Base-by-base conservation (phyloP, 1,140 invertebrate genomes). In the Anastrepha obliqua region DNA sequence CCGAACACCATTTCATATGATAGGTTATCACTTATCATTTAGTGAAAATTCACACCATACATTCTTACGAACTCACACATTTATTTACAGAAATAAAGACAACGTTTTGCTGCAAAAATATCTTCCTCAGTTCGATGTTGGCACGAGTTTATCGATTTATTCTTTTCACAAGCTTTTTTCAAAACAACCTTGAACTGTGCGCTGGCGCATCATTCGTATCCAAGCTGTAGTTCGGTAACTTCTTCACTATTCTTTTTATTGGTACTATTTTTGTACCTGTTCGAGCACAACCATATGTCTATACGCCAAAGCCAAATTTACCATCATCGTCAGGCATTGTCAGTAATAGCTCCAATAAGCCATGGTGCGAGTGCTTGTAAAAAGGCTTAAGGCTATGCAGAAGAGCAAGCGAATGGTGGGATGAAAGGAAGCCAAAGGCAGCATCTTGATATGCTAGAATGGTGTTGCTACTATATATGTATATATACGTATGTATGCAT, bases 151-250 rank as follows among this genome's bases (percentile, higher is more conserved):
- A 47, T 47, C 11, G 17, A 74, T 74, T 42, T 17, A 47, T 74
- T 74, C 4, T 70, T 42, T 44, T 70, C 67, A 74, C n/a, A 74
- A 13, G 44, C 44, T 74, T n/a, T 13, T 47, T 47, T 17, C 67
- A 13, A 47, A 74, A 74, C 42, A 74, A 74, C 42, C 67, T 74
- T 74, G 67, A 74, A 74, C 67, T 74, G 15, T 5, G 15, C 67
- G 42, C 15, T 39, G 42, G 42, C 42, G 39, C 4, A 74, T 17
- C 15, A 42, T 74, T 15, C 15, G 29, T 67, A 67, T 3, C 29
- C 64, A 67, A 39, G 20, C 64, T 42, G 39, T 3, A 4, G 20
- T 70, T 74, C 44, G 42, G 13, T 74, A 74, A 44, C 44, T 17
- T 74, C 15, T 74, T 44, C 67, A 44, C 42, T 44, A 44, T 74